Percentiles rank a stretch among this genome's conserved stretches.
These are phyloP conservation scores for Drosophila teissieri DNA, from an alignment of 1,140 invertebrate genomes.

Conservation along the genomic window DNA sequence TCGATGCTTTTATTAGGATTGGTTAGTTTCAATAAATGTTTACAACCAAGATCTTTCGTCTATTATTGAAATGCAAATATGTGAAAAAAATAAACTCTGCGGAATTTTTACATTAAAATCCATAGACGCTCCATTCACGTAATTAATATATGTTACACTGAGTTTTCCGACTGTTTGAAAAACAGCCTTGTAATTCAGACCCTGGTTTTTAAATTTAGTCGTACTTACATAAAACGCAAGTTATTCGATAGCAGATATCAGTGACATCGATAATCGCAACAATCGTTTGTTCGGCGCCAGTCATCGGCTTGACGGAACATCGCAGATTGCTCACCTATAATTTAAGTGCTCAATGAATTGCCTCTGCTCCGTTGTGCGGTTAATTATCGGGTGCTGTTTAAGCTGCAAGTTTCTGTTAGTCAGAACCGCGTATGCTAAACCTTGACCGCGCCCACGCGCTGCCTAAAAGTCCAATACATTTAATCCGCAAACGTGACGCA, in stretches of 20 bases:
- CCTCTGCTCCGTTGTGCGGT: background rate
- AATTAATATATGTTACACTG: too few species aligned
- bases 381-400: conserved; percentile 2
- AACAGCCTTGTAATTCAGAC: background rate
- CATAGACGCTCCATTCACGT: too few species aligned
- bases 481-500: conserved; percentile 37
- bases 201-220: too few species aligned
- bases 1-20: too few species aligned
- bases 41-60: too few species aligned
- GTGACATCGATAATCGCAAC: background rate
- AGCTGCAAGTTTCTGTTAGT: background rate
- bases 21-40: too few species aligned
- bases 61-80: background rate
- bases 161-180: background rate
- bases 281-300: background rate
- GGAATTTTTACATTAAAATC: too few species aligned
- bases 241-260: background rate
- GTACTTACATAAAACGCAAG: background rate
- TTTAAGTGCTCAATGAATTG: background rate
- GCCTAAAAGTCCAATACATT: conserved; percentile 9
- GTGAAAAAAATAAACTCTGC: background rate
- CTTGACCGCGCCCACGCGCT: conserved; percentile 7
- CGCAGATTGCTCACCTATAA: background rate
- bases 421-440: background rate
- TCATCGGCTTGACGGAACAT: background rate